Conservation (phyloP, 2,888 invertebrate genomes). For the Gnatocerus cornutus region DNA sequence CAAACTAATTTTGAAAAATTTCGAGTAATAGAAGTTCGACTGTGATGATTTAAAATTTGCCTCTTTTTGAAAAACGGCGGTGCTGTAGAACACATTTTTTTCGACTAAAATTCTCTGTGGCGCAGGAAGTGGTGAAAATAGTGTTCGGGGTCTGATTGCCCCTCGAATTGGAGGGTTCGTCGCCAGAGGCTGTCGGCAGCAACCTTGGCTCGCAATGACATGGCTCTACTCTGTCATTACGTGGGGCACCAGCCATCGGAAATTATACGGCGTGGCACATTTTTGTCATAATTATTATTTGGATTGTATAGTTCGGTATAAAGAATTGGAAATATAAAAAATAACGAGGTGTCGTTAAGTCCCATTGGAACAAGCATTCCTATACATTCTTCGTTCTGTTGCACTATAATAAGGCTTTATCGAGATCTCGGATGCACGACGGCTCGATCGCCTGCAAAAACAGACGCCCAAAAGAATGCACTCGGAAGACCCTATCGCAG, state of each 20-base stretch:
- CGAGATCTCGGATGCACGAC: constrained; percentile 47
- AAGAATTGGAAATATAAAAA: constrained; percentile 62
- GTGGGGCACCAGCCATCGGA: constrained; percentile 63
- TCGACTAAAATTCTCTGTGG: too few species aligned
- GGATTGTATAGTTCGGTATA: constrained; percentile 65
- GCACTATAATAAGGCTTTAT: constrained; percentile 56
- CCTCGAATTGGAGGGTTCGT: constrained; percentile 56
- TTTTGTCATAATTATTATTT: constrained; percentile 69
- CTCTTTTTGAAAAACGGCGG: too few species aligned
- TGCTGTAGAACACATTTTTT: too few species aligned
- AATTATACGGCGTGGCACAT: constrained; percentile 67
- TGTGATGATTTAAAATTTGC: too few species aligned
- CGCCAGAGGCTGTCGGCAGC: constrained; percentile 65
- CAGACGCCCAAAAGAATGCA: constrained; percentile 19
- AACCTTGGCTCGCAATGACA: constrained; percentile 67
- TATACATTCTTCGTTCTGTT: constrained; percentile 54
- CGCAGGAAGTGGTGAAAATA: too few species aligned
- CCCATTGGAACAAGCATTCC: constrained; percentile 48
- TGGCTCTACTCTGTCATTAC: constrained; percentile 66
- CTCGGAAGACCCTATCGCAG: constrained; percentile 1
- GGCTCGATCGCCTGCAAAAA: constrained; percentile 38
- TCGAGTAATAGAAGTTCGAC: too few species aligned
- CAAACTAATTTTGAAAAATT: too few species aligned
- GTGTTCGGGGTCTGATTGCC: constrained; percentile 51
- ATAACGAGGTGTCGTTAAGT: constrained; percentile 63